Evolutionary conservation across 2,888 invertebrate genomes (phyloP).

Genomic region (Bhutanitis thaidina): DNA sequence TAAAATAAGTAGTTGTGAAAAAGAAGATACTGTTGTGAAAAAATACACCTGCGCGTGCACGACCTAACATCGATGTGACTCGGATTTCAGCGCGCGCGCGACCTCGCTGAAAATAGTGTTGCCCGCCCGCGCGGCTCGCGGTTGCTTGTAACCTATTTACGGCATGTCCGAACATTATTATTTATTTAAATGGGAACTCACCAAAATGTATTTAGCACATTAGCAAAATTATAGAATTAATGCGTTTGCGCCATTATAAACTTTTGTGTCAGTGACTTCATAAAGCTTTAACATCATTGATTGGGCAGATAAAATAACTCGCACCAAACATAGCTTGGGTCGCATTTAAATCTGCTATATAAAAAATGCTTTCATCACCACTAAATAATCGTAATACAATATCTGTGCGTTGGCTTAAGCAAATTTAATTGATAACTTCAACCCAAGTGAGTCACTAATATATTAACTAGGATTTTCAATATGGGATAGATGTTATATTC

Average conservation of each 20-base stretch:
- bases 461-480: too few species aligned
- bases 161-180: constrained; percentile 66
- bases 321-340: constrained; percentile 21
- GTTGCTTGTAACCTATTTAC: constrained; percentile 69
- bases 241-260: constrained; percentile 2
- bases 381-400: too few species aligned
- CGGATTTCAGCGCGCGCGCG: constrained; percentile 70
- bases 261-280: constrained; percentile 10
- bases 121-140: constrained; percentile 35
- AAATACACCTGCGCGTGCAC: constrained; percentile 16
- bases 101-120: constrained; percentile 77
- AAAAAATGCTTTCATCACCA: constrained; percentile 17
- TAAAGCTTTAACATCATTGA: too few species aligned
- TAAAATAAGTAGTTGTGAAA: constrained; percentile 15
- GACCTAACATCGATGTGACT: constrained; percentile 55
- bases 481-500: too few species aligned
- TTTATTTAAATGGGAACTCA: constrained; percentile 77
- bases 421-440: too few species aligned
- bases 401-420: too few species aligned
- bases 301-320: constrained; percentile 12
- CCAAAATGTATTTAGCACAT: constrained; percentile 65
- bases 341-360: constrained; percentile 7
- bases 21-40: background rate
- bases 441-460: too few species aligned
- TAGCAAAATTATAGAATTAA: constrained; percentile 44